Evolutionary conservation across 1,140 invertebrate species (phyloP).

Genomic region (Drosophila lini): DNA sequence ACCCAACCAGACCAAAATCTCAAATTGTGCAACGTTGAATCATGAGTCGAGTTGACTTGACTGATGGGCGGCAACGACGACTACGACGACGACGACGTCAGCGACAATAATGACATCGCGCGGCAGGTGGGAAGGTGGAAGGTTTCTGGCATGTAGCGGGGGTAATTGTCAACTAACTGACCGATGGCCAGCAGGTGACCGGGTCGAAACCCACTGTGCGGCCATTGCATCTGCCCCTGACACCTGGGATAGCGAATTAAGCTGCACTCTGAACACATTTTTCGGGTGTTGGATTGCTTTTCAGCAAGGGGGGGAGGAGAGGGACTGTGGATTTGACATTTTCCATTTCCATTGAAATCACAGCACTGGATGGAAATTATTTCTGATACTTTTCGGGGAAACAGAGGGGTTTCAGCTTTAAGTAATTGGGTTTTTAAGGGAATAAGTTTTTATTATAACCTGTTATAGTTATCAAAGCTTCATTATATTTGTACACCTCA

Average conservation of each 20-base stretch:
- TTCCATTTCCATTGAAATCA: slow-evolving; percentile 20
- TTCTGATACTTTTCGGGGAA: slow-evolving; percentile 1
- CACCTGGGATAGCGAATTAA: slow-evolving; percentile 6
- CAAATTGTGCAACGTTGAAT: slow-evolving; percentile 64
- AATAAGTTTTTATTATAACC: background rate
- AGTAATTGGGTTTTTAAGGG: background rate
- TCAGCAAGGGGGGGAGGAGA: background rate
- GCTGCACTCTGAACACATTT: slow-evolving; percentile 23
- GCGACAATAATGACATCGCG: slow-evolving; percentile 31
- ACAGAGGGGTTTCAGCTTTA: background rate
- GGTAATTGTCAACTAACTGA: slow-evolving; percentile 59
- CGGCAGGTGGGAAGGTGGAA: slow-evolving; percentile 9
- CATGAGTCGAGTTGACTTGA: slow-evolving; percentile 22
- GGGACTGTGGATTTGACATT: background rate
- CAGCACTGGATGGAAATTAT: background rate
- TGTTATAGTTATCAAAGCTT: background rate
- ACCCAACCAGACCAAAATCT: slow-evolving; percentile 59
- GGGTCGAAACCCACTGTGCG: slow-evolving; percentile 4
- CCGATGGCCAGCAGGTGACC: slow-evolving; percentile 48
- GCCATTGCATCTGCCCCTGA: background rate
- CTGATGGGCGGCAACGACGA: slow-evolving; percentile 17
- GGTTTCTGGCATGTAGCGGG: slow-evolving; percentile 7
- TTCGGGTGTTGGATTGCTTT: slow-evolving; percentile 28
- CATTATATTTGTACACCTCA: background rate
- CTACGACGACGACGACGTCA: slow-evolving; percentile 1